Evolutionary conservation across 2,113 vertebrate genomes (phyloP).

Genomic region (Acanthochromis polyacanthus): DNA sequence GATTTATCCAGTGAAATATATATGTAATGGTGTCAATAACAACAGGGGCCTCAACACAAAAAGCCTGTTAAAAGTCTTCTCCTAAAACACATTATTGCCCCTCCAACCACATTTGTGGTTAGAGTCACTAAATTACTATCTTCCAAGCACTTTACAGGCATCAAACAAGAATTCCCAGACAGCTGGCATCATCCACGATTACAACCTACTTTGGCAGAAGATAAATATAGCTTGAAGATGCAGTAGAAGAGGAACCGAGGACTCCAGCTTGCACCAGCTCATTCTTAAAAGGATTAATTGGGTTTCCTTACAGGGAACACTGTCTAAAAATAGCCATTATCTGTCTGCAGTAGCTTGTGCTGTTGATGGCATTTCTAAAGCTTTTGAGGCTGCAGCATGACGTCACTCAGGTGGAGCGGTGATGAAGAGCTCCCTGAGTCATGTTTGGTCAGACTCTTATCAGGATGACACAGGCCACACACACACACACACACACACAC

Average conservation of each 20-base stretch:
- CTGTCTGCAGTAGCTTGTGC: conserved; percentile 15
- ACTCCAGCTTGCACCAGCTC: conserved; percentile 26
- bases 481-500: conserved; percentile 24
- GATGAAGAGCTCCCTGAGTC: conserved; percentile 51
- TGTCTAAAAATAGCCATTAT: conserved; percentile 61
- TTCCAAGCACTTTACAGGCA: conserved; percentile 15
- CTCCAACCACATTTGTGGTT: background rate
- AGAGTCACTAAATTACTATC: background rate
- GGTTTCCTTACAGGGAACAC: conserved; percentile 58
- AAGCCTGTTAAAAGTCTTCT: background rate
- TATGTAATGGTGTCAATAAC: background rate
- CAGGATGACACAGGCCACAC: conserved; percentile 41
- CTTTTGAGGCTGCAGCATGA: conserved; percentile 54
- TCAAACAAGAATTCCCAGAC: conserved; percentile 26
- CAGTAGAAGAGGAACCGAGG: conserved; percentile 28
- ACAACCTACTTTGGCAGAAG: background rate
- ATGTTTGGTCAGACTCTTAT: conserved; percentile 59
- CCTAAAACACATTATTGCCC: background rate
- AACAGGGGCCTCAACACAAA: background rate
- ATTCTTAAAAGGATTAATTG: conserved; percentile 45
- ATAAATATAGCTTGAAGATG: conserved; percentile 55
- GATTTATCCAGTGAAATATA: background rate
- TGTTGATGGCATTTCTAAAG: conserved; percentile 22
- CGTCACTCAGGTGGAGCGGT: conserved; percentile 58
- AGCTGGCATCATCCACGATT: conserved; percentile 8